Evolutionary conservation across 2,113 vertebrate species (phyloP).

Genomic region (Nanorana parkeri): DNA sequence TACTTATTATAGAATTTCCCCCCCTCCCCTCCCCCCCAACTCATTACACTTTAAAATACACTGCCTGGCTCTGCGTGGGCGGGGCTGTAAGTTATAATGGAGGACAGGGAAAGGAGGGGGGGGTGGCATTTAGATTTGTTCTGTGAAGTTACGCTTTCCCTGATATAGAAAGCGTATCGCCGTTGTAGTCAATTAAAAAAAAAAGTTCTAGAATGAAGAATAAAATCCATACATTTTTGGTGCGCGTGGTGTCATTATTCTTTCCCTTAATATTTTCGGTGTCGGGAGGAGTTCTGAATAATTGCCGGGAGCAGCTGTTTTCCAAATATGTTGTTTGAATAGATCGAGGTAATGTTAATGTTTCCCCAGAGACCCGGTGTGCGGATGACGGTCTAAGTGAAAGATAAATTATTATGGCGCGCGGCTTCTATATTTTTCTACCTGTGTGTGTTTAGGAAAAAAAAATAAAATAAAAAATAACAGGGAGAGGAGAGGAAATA

Average conservation of each 20-base stretch:
- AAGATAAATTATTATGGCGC: slow-evolving; percentile 26
- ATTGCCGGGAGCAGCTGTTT: slow-evolving; percentile 27
- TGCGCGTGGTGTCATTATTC: background rate
- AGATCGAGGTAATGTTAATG: slow-evolving; percentile 47
- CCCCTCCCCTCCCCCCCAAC: too few species aligned
- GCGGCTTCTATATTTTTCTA: background rate
- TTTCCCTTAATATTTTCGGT: background rate
- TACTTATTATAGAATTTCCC: too few species aligned
- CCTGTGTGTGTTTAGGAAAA: background rate
- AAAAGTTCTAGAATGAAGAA: background rate
- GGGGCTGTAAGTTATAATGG: too few species aligned
- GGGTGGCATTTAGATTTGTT: too few species aligned
- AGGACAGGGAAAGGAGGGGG: too few species aligned
- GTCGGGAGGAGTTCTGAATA: slow-evolving; percentile 29
- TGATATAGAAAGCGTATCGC: too few species aligned
- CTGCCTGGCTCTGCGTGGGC: too few species aligned
- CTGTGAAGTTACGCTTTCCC: too few species aligned
- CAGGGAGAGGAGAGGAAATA: background rate
- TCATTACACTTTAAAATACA: too few species aligned
- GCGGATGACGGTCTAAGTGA: slow-evolving; percentile 17
- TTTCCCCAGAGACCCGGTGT: slow-evolving; percentile 19
- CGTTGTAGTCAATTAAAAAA: background rate
- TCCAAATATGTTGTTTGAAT: slow-evolving; percentile 49
- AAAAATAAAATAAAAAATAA: background rate
- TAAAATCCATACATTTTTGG: background rate